Conservation (phyloP, 2,888 invertebrate genomes). For the Phlogophora meticulosa region DNA sequence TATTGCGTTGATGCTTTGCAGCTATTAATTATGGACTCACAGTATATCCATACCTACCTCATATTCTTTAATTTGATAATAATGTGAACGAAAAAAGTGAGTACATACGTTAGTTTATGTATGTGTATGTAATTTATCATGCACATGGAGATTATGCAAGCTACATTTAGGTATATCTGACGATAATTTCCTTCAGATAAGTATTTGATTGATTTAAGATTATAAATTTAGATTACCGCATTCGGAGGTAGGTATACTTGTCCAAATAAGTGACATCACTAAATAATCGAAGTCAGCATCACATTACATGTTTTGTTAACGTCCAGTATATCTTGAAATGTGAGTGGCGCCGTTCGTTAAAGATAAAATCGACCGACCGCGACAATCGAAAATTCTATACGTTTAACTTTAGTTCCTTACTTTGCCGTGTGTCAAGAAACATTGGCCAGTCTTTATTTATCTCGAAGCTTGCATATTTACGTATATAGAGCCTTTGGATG, state of each 20-base stretch:
- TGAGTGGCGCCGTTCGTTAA: neutral
- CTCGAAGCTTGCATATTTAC: slow-evolving; percentile 4
- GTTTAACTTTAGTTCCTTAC: slow-evolving; percentile 15
- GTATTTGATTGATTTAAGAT: slow-evolving; percentile 12
- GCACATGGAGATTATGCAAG: neutral
- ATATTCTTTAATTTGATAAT: neutral
- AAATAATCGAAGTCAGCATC: slow-evolving; percentile 4
- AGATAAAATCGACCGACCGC: neutral
- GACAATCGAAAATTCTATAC: neutral
- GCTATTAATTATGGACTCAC: neutral
- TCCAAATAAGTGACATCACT: slow-evolving; percentile 1
- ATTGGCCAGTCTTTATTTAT: slow-evolving; percentile 34
- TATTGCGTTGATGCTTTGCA: neutral
- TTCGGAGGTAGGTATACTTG: neutral
- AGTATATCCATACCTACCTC: too few species aligned
- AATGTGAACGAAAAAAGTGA: too few species aligned
- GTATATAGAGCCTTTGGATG: slow-evolving; percentile 6
- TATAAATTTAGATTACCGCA: neutral
- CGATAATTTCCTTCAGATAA: slow-evolving; percentile 6
- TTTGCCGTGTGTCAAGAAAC: slow-evolving; percentile 19
- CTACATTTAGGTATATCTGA: neutral
- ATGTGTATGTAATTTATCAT: neutral
- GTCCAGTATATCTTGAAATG: neutral
- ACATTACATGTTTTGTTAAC: neutral
- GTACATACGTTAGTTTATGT: too few species aligned